These are phyloP conservation scores for Gadus chalcogrammus DNA, from an alignment of 2,113 vertebrate genomes.

Conservation along the genomic window DNA sequence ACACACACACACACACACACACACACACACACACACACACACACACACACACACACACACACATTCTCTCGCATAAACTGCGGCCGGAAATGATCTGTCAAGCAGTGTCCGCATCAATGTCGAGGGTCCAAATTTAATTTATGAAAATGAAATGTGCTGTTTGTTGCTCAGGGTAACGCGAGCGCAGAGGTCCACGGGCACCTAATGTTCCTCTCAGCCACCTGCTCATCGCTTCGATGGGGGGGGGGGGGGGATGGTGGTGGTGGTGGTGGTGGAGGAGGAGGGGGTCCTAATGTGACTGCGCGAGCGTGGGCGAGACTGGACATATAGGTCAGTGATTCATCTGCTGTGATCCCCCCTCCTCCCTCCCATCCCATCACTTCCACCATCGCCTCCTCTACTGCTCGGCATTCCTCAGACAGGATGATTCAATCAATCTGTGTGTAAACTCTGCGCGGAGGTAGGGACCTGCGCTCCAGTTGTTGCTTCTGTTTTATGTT, in stretches of 20 bases:
- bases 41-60: background rate
- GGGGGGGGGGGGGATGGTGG: constrained; percentile 2
- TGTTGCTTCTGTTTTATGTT: too few species aligned
- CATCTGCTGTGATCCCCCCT: too few species aligned
- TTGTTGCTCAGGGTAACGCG: constrained; percentile 13
- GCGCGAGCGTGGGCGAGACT: constrained; percentile 39
- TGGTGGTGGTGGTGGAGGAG: background rate
- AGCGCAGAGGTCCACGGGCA: too few species aligned
- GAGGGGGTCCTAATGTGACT: constrained; percentile 45
- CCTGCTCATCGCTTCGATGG: background rate
- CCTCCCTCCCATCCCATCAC: too few species aligned
- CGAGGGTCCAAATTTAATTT: constrained; percentile 44
- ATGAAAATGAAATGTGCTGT: constrained; percentile 42
- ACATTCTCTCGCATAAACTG: background rate
- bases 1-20: constrained; percentile 7
- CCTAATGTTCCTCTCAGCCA: too few species aligned
- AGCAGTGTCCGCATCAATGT: constrained; percentile 36
- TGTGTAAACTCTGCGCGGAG: too few species aligned
- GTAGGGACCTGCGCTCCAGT: too few species aligned
- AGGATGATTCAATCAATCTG: too few species aligned
- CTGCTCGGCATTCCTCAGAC: too few species aligned
- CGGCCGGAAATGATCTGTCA: constrained; percentile 5
- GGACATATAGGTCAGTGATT: too few species aligned
- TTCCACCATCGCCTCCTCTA: too few species aligned
- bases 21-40: constrained; percentile 5